Conservation (phyloP, 2,113 vertebrate genomes). For the Lepus americanus region DNA sequence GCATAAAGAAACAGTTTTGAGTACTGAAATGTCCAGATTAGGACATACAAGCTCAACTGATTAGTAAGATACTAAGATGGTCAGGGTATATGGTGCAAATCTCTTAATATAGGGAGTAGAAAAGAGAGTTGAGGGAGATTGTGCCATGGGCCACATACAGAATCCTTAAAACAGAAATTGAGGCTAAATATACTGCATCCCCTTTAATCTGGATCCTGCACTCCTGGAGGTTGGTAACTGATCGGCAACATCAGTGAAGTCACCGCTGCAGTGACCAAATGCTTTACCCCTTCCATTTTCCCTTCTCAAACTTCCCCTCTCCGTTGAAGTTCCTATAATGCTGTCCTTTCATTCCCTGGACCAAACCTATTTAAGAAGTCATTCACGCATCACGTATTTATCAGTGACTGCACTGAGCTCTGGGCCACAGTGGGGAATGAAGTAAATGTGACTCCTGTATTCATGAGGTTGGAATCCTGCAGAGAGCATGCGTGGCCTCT, state of each 20-base stretch:
- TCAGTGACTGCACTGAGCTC: background rate
- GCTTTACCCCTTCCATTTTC: background rate
- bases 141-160: background rate
- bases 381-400: background rate
- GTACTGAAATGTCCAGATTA: conserved; percentile 3
- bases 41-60: background rate
- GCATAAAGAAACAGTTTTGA: background rate
- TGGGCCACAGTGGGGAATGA: background rate
- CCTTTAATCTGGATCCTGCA: background rate
- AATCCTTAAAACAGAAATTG: background rate
- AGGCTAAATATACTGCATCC: background rate
- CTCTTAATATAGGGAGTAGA: background rate
- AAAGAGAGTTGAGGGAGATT: background rate
- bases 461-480: background rate
- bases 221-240: background rate
- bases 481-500: background rate
- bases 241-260: background rate
- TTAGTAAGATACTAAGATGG: background rate
- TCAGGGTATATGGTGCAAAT: background rate
- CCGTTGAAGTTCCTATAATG: background rate
- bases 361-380: background rate
- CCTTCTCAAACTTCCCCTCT: conserved; percentile 9
- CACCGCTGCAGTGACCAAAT: background rate
- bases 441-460: background rate
- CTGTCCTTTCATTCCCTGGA: background rate